Evolutionary conservation across 2,888 invertebrate genomes (phyloP).

Genomic region (Folsomia candida): DNA sequence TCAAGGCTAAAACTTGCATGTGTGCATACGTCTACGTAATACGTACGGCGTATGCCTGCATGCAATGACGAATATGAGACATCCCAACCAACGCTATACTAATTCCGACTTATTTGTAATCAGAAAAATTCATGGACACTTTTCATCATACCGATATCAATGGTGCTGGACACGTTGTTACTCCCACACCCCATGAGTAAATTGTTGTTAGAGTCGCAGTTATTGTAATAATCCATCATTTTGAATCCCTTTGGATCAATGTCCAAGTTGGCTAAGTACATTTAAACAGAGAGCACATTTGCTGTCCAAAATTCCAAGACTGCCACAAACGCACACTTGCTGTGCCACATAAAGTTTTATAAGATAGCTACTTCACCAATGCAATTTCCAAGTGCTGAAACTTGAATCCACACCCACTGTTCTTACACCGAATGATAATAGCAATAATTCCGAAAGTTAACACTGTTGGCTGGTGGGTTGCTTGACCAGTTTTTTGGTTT

Average conservation of each 20-base stretch:
- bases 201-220: conserved; percentile 35
- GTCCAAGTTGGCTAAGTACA: neutral
- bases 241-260: neutral
- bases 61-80: neutral
- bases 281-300: neutral
- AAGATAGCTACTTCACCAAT: neutral
- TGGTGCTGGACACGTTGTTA: conserved; percentile 26
- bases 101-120: neutral
- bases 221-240: conserved; percentile 33
- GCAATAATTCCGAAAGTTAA: too few species aligned
- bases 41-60: neutral
- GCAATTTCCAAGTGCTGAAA: neutral
- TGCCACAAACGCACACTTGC: neutral
- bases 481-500: neutral
- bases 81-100: neutral
- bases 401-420: neutral
- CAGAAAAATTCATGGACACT: neutral
- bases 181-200: conserved; percentile 28
- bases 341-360: too few species aligned
- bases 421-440: neutral
- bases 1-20: conserved; percentile 4
- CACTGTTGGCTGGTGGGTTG: neutral
- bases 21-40: neutral
- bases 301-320: neutral
- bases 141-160: conserved; percentile 33